These are phyloP conservation scores for Synergus laeviventris DNA, from an alignment of 2,888 invertebrate species.

Conservation along the genomic window DNA sequence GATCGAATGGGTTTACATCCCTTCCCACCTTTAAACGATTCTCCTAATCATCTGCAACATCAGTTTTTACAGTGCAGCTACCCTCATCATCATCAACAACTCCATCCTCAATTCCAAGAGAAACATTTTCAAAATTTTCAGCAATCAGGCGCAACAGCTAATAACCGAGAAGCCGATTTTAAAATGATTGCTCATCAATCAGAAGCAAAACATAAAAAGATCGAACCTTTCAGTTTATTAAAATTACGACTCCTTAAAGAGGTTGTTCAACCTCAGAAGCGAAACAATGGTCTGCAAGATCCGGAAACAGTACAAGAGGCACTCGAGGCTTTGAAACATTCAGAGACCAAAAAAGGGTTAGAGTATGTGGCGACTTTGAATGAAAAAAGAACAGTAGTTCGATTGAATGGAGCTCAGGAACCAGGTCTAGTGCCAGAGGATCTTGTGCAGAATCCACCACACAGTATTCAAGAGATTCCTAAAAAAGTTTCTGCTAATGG, in stretches of 20 bases:
- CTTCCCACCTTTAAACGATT: not conserved
- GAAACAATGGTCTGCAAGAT: constrained; percentile 71
- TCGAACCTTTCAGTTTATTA: constrained; percentile 63
- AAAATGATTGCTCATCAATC: not conserved
- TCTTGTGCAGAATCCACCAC: not conserved
- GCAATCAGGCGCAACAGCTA: not conserved
- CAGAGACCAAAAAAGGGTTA: constrained; percentile 54
- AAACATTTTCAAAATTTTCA: not conserved
- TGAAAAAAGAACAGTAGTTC: constrained; percentile 46
- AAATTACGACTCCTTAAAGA: constrained; percentile 62
- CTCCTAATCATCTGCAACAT: not conserved
- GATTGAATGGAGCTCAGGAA: constrained; percentile 65
- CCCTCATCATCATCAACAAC: not conserved
- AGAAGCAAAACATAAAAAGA: constrained; percentile 18
- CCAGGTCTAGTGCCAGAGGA: constrained; percentile 42
- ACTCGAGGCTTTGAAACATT: constrained; percentile 55
- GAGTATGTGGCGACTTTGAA: constrained; percentile 59
- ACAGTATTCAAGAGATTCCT: not conserved
- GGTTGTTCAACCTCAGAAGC: constrained; percentile 57
- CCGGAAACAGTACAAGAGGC: constrained; percentile 56
- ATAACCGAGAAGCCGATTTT: not conserved
- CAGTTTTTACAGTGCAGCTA: not conserved
- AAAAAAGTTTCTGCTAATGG: constrained; percentile 62
- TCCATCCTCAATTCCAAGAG: not conserved
- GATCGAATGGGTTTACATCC: not conserved